phyloP scores from a whole-genome alignment of 2,113 vertebrate genomes.

The Propithecus coquereli region DNA sequence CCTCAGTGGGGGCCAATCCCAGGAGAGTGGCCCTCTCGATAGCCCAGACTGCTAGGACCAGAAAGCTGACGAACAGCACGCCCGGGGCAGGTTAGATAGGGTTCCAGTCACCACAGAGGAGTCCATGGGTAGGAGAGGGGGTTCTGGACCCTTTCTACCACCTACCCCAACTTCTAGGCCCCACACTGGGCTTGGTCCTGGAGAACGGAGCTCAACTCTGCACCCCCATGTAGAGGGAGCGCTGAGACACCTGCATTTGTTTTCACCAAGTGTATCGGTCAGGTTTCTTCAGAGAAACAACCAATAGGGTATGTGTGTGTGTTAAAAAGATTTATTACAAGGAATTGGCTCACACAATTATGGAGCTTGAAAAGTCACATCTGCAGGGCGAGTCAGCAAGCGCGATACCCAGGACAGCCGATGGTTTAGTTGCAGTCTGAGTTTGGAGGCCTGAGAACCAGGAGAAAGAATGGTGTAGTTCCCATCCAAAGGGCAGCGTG shows the following conservation, averaged over 20 bases:
- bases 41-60: neutral
- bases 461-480: rapidly evolving
- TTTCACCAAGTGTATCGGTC: neutral
- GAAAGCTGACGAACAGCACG: neutral
- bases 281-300: neutral
- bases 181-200: neutral
- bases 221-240: too few species aligned
- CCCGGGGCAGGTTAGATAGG: neutral
- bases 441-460: too few species aligned
- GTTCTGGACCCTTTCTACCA: neutral
- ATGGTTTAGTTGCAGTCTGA: too few species aligned
- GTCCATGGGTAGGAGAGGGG: neutral
- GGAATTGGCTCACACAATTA: neutral
- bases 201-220: neutral
- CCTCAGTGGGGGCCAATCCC: too few species aligned
- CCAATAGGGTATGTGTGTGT: neutral
- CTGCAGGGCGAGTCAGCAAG: neutral
- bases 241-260: neutral
- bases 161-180: neutral
- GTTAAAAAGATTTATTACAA: neutral
- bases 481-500: neutral
- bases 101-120: neutral
- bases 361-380: too few species aligned
- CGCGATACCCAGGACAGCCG: neutral
- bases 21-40: neutral